Conservation (phyloP, 1,140 invertebrate species). For the Temnothorax nylanderi region DNA sequence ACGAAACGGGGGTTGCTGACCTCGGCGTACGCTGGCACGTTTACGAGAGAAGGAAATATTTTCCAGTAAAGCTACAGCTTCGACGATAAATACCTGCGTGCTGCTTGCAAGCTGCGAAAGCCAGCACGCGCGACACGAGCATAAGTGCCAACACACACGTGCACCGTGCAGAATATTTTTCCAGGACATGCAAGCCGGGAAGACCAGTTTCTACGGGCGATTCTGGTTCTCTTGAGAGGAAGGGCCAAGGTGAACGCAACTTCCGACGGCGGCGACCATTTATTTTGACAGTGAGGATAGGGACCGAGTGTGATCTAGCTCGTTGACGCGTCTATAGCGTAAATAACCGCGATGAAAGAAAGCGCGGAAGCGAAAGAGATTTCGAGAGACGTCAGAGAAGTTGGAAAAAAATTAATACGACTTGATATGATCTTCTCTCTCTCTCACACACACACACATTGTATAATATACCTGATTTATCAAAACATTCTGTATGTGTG, state of each 20-base stretch:
- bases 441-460: not conserved
- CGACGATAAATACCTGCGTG: conserved; percentile 35
- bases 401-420: not conserved
- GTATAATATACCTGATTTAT: not conserved
- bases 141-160: conserved; percentile 47
- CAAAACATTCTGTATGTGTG: not conserved
- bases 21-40: conserved; percentile 1
- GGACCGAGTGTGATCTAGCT: conserved; percentile 47
- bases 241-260: conserved; percentile 52
- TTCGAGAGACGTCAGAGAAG: not conserved
- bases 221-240: conserved; percentile 59
- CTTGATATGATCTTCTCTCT: not conserved
- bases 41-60: conserved; percentile 23
- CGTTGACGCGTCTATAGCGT: conserved; percentile 57
- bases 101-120: conserved; percentile 44
- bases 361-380: conserved; percentile 36
- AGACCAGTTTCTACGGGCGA: conserved; percentile 60
- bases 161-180: conserved; percentile 60
- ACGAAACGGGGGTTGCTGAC: conserved; percentile 25
- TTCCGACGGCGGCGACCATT: conserved; percentile 62
- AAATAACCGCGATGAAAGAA: conserved; percentile 57
- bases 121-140: conserved; percentile 55
- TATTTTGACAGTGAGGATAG: conserved; percentile 61
- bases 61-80: conserved; percentile 7
- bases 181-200: conserved; percentile 46